Evolutionary conservation across 2,797 vertebrate species (phyloP), one percentile per base, ranked within the genome.

Genomic region (Myotis planiceps): DNA sequence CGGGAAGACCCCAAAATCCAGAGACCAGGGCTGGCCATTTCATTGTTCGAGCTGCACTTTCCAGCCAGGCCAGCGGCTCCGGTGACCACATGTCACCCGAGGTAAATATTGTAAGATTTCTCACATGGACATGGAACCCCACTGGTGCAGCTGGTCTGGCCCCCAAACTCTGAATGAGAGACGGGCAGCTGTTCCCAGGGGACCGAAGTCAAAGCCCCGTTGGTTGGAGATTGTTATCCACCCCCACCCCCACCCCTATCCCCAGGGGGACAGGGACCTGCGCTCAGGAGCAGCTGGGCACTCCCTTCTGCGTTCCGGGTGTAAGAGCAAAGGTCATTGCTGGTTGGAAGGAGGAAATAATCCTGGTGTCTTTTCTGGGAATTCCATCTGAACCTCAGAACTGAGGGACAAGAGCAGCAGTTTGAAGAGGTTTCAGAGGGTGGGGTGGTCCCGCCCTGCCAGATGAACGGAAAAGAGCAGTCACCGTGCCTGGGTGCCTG

Each of bases 291-390:
- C 3, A 32, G 39, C 23, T 1, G 1, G 76, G 29, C 86, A 83
- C 94, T 94, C 85, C 86, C 55, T 86, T 53, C 63, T 60, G 76
- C 76, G 71, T 27, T 37, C 12, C 29, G 10, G 66, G 7, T n/a
- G 5, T 42, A 27, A 53, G 83, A 65, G 19, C 94, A 96, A 95
- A 97, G 95, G 94, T 95, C 27, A 25, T 0, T 49, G 75, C 88
- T 27, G 76, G 21, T 47, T 29, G 34, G 21, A 87, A 90, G 74
- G 72, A 95, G 92, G 65, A 79, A 91, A 78, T 78, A 29, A 55
- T 12, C 8, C 25, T 10, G 9, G 0, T 34, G 2, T 37, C 39
- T 94, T 58, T 84, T 91, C 78, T 65, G 47, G 29, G 37, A 14
- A 75, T 34, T 82, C 25, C 8, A 42, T 29, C 58, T 63, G 72